Evolutionary conservation across 64 coral and sea anemone genomes (phyloP), one percentile per base, ranked within the genome.

Genomic region (Porites australiensis): DNA sequence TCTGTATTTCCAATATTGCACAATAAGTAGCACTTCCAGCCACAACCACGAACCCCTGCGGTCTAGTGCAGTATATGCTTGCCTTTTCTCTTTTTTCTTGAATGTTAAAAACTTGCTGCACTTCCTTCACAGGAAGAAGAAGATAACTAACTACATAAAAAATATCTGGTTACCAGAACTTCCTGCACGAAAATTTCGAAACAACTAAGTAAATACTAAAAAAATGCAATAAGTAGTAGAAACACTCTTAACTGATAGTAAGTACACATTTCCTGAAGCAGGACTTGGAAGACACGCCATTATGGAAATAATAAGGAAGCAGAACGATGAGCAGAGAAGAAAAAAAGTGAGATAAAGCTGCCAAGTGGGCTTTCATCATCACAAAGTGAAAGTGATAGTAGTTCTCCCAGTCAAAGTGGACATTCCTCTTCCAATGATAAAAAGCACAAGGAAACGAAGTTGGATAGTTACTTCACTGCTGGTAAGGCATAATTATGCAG

Each of bases 321-420:
- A 94, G 66, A 94, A 83, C 86, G 57, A 94, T 79, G 86, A 94
- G 45, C 72, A 86, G 64, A 73, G 92, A 74, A 73, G 86, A 75
- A 74, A 50, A 75, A 87, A 88, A 57, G 74, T 65, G 91, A 88
- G 14, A 65, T 54, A 16, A 50, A 12, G 63, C 18, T 70, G 10
- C 77, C 57, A 77, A n/a, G n/a, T n/a, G n/a, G n/a, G n/a, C n/a
- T n/a, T n/a, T 27, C 46, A 86, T 70, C 64, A 45, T 86, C 63
- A 49, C 63, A 70, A 44, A 88, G 86, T 88, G 86, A 88, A 74
- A 88, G 51, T 88, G 86, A 88, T 74, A 59, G 5, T 6, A 55
- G 48, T 55, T 74, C 8, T 57, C 54, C 47, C 50, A 88, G 46
- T 66, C 54, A 37, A 53, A 44, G 70, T 54, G 85, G 58, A 88